Percentiles rank a stretch among this genome's conserved stretches.
phyloP scores from a whole-genome alignment of 2,888 invertebrate species.

The Sylvicola cinctus region DNA sequence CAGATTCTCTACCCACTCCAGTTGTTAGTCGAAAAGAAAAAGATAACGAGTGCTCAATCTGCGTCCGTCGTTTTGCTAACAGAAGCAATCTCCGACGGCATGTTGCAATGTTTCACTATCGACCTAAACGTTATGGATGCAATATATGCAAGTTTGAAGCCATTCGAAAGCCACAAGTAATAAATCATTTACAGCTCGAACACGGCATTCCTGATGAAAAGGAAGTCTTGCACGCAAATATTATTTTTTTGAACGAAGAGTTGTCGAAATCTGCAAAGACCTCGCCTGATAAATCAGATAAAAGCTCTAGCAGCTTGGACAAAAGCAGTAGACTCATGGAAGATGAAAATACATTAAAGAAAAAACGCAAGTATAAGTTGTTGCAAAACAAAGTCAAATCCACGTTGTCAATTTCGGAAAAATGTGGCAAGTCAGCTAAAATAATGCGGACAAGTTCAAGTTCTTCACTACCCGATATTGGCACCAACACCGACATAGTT shows the following conservation, averaged over 20 bases:
- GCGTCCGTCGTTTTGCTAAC: slow-evolving; percentile 22
- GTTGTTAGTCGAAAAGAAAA: no score
- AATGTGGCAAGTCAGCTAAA: background rate
- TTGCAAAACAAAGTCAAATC: background rate
- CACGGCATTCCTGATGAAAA: slow-evolving; percentile 37
- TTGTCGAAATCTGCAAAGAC: no score
- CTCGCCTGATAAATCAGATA: background rate
- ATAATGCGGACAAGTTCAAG: background rate
- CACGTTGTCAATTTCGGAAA: background rate
- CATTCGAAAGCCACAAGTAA: slow-evolving; percentile 40
- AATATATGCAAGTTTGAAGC: slow-evolving; percentile 42
- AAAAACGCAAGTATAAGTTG: background rate
- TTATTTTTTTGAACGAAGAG: slow-evolving; percentile 12
- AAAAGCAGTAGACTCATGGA: background rate
- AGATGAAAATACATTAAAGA: background rate
- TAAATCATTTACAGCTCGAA: slow-evolving; percentile 38
- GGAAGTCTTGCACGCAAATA: slow-evolving; percentile 23
- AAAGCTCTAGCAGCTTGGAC: background rate
- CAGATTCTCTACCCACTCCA: no score
- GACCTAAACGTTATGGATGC: slow-evolving; percentile 45
- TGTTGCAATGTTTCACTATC: slow-evolving; percentile 25
- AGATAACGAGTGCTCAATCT: slow-evolving; percentile 13
- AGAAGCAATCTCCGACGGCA: slow-evolving; percentile 23
- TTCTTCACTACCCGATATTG: background rate
- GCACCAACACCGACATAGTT: no score